phyloP scores from a whole-genome alignment of 2,888 invertebrate genomes.

The Ochropleura plecta region DNA sequence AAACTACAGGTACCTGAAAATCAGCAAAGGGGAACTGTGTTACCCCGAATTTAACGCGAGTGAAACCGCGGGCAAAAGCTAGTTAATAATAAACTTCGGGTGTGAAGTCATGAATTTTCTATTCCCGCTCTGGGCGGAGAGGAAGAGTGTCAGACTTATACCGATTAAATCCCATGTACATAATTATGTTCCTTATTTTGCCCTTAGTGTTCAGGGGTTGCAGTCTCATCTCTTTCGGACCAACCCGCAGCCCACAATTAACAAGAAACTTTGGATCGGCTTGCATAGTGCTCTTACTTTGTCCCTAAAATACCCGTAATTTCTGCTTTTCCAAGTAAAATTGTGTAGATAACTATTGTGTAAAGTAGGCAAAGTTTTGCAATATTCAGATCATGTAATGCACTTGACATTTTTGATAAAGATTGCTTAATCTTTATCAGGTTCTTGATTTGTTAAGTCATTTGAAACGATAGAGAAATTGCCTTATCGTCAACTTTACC shows the following conservation, averaged over 20 bases:
- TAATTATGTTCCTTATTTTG: too few relatives aligned
- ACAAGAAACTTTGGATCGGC: not conserved
- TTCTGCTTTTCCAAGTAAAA: not conserved
- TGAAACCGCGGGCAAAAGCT: too few relatives aligned
- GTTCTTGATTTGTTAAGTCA: conserved; percentile 18
- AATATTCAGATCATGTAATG: conserved; percentile 14
- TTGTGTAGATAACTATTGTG: not conserved
- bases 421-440: conserved; percentile 29
- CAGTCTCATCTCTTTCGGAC: too few relatives aligned
- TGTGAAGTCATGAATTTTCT: too few relatives aligned
- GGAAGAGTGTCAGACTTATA: too few relatives aligned
- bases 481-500: conserved; percentile 8
- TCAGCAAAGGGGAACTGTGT: too few relatives aligned
- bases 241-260: not conserved
- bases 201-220: too few relatives aligned
- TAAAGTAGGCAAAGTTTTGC: not conserved
- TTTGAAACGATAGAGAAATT: conserved; percentile 1
- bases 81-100: too few relatives aligned
- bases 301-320: not conserved
- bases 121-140: too few relatives aligned
- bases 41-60: too few relatives aligned
- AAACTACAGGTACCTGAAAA: too few relatives aligned
- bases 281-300: not conserved
- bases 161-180: too few relatives aligned
- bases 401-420: conserved; percentile 33